Evolutionary conservation across 2,797 vertebrate genomes (phyloP).

Genomic region (Limosa lapponica): DNA sequence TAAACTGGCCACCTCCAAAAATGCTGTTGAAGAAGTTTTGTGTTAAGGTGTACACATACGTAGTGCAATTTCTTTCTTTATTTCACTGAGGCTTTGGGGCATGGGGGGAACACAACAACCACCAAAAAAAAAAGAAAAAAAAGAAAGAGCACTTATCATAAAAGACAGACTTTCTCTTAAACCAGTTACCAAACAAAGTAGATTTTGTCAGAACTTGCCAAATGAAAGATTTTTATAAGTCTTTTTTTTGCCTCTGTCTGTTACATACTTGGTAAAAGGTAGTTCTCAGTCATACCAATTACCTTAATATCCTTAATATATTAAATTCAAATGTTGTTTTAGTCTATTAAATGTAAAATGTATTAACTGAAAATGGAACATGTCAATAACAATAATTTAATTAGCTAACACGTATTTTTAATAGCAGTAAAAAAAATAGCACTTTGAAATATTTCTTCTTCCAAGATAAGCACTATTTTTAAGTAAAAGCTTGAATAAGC

Average conservation of each 20-base stretch:
- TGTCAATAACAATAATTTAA: not conserved
- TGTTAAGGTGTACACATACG: not conserved
- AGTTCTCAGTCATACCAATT: not conserved
- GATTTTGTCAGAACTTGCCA: not conserved
- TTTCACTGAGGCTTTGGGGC: not conserved
- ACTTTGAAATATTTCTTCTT: not conserved
- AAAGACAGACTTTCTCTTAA: not conserved
- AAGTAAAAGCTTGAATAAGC: constrained; percentile 29
- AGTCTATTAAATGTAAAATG: not conserved
- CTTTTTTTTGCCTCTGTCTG: not conserved
- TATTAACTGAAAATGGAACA: not conserved
- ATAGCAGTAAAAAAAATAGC: not conserved
- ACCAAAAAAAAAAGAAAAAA: no score
- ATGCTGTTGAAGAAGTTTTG: not conserved
- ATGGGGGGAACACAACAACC: accelerated
- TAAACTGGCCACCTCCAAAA: not conserved
- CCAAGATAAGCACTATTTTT: not conserved
- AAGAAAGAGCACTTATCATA: not conserved
- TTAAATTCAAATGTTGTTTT: not conserved
- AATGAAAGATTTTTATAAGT: not conserved
- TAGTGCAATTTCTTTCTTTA: not conserved
- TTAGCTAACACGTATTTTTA: not conserved
- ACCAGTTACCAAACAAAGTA: not conserved
- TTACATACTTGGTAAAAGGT: not conserved
- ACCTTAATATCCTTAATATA: not conserved